Conservation (phyloP, 1,140 invertebrate genomes). For the Mamestra configurata region DNA sequence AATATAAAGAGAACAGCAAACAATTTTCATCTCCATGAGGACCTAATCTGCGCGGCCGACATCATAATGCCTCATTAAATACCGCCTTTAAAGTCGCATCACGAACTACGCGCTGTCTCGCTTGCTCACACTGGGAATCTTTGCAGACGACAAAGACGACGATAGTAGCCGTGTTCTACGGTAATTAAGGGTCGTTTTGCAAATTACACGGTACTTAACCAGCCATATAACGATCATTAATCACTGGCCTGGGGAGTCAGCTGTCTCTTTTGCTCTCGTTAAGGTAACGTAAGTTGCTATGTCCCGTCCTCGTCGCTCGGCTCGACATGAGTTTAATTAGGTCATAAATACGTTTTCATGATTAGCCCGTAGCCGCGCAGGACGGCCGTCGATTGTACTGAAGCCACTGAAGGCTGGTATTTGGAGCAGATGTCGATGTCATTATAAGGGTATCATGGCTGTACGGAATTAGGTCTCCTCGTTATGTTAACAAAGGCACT, state of each 20-base stretch:
- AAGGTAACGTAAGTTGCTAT: constrained; percentile 22
- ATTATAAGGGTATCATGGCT: constrained; percentile 61
- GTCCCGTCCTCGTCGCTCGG: constrained; percentile 60
- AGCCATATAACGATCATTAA: constrained; percentile 89
- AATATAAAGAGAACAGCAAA: constrained; percentile 85
- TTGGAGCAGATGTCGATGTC: constrained; percentile 66
- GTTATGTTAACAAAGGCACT: constrained; percentile 53
- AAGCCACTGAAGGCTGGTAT: constrained; percentile 58
- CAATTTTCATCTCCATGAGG: constrained; percentile 78
- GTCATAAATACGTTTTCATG: constrained; percentile 88
- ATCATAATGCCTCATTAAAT: constrained; percentile 87
- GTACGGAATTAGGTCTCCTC: constrained; percentile 59
- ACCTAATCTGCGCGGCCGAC: constrained; percentile 84
- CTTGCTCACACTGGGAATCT: constrained; percentile 60
- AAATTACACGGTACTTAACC: constrained; percentile 89
- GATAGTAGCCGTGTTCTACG: constrained; percentile 83
- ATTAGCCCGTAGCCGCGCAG: constrained; percentile 75
- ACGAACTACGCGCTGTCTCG: constrained; percentile 62
- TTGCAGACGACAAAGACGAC: constrained; percentile 73
- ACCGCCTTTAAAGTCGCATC: constrained; percentile 78
- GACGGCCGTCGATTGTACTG: constrained; percentile 60
- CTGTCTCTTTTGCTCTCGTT: constrained; percentile 67
- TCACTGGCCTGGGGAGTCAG: constrained; percentile 73
- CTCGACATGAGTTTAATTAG: constrained; percentile 86
- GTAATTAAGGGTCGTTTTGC: constrained; percentile 89